These are phyloP conservation scores for Hybos culiciformis DNA, from an alignment of 2,888 invertebrate genomes.

Conservation along the genomic window DNA sequence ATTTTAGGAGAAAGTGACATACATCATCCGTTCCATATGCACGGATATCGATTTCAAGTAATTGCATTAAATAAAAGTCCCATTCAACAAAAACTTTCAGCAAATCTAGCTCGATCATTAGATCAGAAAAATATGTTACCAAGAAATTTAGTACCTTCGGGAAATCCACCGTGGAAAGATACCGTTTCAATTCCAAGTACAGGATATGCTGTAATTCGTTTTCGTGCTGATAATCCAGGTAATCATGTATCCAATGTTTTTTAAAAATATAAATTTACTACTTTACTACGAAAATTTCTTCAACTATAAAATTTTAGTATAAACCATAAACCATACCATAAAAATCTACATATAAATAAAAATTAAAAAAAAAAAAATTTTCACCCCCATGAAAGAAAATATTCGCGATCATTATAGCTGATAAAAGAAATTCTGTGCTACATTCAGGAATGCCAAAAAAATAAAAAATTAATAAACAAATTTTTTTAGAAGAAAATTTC, in stretches of 20 bases:
- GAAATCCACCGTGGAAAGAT: slow-evolving; percentile 25
- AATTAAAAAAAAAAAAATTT: too few species aligned
- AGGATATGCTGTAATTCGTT: slow-evolving; percentile 26
- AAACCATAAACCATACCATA: too few species aligned
- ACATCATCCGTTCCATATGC: slow-evolving; percentile 33
- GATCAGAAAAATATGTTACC: slow-evolving; percentile 15
- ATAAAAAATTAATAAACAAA: too few species aligned
- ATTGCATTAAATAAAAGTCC: slow-evolving; percentile 22
- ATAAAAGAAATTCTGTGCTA: too few species aligned
- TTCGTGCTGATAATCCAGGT: slow-evolving; percentile 25
- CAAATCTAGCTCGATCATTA: slow-evolving; percentile 19
- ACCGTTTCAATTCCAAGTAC: slow-evolving; percentile 26
- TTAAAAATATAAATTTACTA: slow-evolving; percentile 7
- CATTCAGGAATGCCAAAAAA: too few species aligned
- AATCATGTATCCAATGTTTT: neutral
- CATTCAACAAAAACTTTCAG: slow-evolving; percentile 17
- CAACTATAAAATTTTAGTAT: too few species aligned
- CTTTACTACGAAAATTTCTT: too few species aligned
- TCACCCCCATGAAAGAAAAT: too few species aligned
- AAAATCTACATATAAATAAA: too few species aligned
- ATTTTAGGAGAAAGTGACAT: slow-evolving; percentile 23
- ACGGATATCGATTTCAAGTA: slow-evolving; percentile 29
- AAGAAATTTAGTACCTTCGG: slow-evolving; percentile 14
- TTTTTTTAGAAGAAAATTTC: too few species aligned
- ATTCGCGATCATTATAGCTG: too few species aligned